Evolutionary conservation across 1,140 invertebrate genomes (phyloP).

Genomic region (Drosophila lacteicornis): DNA sequence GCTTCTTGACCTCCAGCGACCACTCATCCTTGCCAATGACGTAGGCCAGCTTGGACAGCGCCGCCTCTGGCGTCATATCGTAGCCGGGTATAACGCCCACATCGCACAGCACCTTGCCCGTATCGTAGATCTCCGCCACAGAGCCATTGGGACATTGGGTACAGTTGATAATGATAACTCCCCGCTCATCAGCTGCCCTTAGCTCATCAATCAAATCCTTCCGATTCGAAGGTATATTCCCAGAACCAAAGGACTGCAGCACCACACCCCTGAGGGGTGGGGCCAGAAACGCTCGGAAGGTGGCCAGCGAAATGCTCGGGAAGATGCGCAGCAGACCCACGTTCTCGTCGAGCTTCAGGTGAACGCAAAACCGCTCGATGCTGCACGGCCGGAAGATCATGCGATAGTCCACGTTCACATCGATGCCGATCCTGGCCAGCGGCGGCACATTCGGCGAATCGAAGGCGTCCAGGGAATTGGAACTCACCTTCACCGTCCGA

Average conservation of each 20-base stretch:
- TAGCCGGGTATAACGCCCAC: conserved; percentile 94
- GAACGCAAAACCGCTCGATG: conserved; percentile 92
- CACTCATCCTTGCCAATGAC: conserved; percentile 94
- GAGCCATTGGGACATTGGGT: conserved; percentile 94
- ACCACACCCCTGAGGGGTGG: conserved; percentile 95
- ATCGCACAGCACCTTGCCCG: conserved; percentile 88
- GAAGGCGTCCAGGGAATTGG: conserved; percentile 94
- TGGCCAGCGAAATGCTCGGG: conserved; percentile 93
- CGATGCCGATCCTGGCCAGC: conserved; percentile 93
- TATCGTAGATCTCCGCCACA: conserved; percentile 92
- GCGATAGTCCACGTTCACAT: conserved; percentile 91
- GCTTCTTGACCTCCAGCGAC: conserved; percentile 89
- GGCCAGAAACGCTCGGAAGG: conserved; percentile 92
- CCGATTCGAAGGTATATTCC: conserved; percentile 95
- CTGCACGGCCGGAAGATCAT: conserved; percentile 90
- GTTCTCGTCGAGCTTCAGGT: conserved; percentile 92
- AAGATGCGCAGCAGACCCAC: conserved; percentile 95
- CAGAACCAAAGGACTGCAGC: conserved; percentile 96
- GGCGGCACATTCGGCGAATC: conserved; percentile 94
- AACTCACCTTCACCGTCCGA: conserved; percentile 92
- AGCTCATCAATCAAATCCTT: conserved; percentile 93
- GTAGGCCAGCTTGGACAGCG: conserved; percentile 95
- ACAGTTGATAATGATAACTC: conserved; percentile 96
- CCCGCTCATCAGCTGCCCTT: conserved; percentile 89
- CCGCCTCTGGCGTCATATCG: conserved; percentile 98